Percentiles rank a stretch among this genome's conserved stretches.
phyloP scores from a whole-genome alignment of 2,888 invertebrate genomes.

The Tipula confusa region DNA sequence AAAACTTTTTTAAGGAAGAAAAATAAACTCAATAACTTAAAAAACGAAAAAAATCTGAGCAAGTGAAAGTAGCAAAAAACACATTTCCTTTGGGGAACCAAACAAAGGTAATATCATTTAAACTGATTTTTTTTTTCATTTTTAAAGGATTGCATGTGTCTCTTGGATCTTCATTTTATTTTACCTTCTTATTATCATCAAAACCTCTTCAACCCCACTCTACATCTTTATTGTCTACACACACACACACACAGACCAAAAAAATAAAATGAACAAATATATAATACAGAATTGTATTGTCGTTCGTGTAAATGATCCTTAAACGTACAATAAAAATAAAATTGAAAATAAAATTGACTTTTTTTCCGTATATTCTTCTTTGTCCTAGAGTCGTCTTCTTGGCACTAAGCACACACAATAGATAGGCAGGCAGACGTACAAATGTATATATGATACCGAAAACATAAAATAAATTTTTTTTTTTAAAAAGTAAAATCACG shows the following conservation, averaged over 20 bases:
- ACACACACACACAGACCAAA: not conserved
- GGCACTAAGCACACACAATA: not conserved
- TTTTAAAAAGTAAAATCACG: not conserved
- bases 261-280: not conserved
- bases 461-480: not conserved
- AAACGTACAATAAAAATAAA: not conserved
- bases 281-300: not conserved
- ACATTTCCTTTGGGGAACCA: conserved; percentile 12
- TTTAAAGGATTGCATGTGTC: not conserved
- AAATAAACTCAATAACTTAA: not conserved
- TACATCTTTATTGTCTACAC: not conserved
- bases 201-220: not conserved
- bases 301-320: conserved; percentile 25
- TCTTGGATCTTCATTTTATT: not conserved
- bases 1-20: not conserved
- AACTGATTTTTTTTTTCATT: not conserved
- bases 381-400: not conserved
- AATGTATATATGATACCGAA: not conserved
- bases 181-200: not conserved
- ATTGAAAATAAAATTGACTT: conserved; percentile 12
- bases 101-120: conserved; percentile 12
- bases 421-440: not conserved
- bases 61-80: not conserved
- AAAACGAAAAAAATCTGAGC: not conserved
- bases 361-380: not conserved